Evolutionary conservation across 2,113 vertebrate genomes (phyloP).

Genomic region (Xenopus borealis): DNA sequence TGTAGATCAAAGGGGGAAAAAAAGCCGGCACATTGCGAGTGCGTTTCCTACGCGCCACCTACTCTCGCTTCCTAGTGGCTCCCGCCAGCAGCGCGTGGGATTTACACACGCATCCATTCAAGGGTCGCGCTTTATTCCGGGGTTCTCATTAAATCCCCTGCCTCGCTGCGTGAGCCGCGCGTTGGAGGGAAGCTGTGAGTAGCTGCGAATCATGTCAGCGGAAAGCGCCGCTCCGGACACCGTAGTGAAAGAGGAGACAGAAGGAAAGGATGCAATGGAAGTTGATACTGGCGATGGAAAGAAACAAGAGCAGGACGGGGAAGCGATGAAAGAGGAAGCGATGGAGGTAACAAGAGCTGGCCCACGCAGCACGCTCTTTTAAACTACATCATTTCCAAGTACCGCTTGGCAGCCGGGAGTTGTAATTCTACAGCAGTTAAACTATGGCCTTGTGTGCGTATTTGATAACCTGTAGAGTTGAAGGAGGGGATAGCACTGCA

Average conservation of each 20-base stretch:
- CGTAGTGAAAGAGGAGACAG: slow-evolving; percentile 26
- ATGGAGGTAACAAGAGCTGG: slow-evolving; percentile 5
- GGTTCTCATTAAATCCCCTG: not conserved
- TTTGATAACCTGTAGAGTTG: no score
- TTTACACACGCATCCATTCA: slow-evolving; percentile 18
- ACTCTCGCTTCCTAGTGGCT: not conserved
- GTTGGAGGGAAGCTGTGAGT: not conserved
- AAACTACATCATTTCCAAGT: slow-evolving; percentile 18
- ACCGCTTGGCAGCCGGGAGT: slow-evolving; percentile 26
- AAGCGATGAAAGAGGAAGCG: slow-evolving; percentile 44
- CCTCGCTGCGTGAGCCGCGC: not conserved
- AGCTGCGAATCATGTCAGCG: slow-evolving; percentile 7
- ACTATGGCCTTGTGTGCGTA: no score
- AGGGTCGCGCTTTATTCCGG: slow-evolving; percentile 36
- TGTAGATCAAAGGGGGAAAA: not conserved
- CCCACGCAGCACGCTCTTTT: no score
- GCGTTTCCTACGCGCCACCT: not conserved
- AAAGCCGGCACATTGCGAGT: not conserved
- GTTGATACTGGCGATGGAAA: not conserved
- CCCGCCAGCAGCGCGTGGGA: slow-evolving; percentile 43
- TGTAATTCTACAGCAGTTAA: no score
- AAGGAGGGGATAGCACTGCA: no score
- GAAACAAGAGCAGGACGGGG: slow-evolving; percentile 26
- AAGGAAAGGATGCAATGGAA: not conserved
- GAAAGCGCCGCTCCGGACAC: slow-evolving; percentile 39